Evolutionary conservation across 1,140 invertebrate genomes (phyloP).

Genomic region (Pygmarrhopalites habei): DNA sequence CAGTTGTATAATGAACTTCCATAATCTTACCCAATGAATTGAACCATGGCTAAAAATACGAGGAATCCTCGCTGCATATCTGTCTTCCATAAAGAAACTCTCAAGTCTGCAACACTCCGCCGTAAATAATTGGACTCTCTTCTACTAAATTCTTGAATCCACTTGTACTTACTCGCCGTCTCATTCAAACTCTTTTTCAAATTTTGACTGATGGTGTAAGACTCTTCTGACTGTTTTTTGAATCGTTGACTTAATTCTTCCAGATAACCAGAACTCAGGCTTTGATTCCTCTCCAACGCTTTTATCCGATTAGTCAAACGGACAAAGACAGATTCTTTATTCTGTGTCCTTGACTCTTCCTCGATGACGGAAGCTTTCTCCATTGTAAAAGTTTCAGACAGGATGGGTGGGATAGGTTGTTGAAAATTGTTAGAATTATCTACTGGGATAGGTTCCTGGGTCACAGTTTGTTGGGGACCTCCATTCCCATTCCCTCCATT

Average conservation of each 20-base stretch:
- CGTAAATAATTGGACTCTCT: conserved; percentile 20
- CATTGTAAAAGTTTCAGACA: conserved; percentile 1
- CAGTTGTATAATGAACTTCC: neutral
- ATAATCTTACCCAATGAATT: conserved; percentile 18
- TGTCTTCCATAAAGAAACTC: conserved; percentile 28
- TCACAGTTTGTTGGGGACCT: no score
- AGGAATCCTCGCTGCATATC: conserved; percentile 34
- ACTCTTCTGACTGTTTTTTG: conserved; percentile 90
- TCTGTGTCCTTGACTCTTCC: conserved; percentile 41
- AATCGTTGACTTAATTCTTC: conserved; percentile 89
- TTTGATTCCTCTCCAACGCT: conserved; percentile 91
- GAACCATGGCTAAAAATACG: conserved; percentile 25
- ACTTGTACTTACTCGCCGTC: conserved; percentile 14
- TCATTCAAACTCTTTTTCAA: conserved; percentile 29
- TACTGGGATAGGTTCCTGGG: no score
- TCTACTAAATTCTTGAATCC: conserved; percentile 23
- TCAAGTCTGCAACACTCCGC: conserved; percentile 24
- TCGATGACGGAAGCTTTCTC: neutral
- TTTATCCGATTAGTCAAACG: conserved; percentile 91
- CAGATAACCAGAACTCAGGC: conserved; percentile 86
- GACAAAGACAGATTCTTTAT: conserved; percentile 92
- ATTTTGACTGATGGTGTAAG: conserved; percentile 10
- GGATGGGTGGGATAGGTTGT: no score
- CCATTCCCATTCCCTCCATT: no score
- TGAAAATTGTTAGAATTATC: no score